phyloP scores from a whole-genome alignment of 2,888 invertebrate genomes.

The Limnephilus rhombicus region DNA sequence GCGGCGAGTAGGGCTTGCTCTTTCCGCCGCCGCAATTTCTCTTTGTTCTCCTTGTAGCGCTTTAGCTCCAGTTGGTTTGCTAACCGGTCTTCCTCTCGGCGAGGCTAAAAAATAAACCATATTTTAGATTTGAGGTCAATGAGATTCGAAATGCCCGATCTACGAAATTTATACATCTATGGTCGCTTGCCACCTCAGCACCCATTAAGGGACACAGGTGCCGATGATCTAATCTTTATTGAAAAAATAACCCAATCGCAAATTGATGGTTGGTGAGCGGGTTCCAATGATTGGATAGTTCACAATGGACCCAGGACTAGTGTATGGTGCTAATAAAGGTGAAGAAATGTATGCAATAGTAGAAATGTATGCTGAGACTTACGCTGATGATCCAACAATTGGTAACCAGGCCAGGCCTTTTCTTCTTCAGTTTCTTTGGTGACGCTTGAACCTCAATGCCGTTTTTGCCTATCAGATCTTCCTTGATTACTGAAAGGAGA shows the following conservation, averaged over 20 bases:
- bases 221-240: too few species aligned
- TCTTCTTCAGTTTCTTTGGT: constrained; percentile 73
- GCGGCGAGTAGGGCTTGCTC: constrained; percentile 71
- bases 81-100: constrained; percentile 87
- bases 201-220: too few species aligned
- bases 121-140: too few species aligned
- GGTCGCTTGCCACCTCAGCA: too few species aligned
- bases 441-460: constrained; percentile 53
- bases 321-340: background rate
- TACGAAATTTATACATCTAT: too few species aligned
- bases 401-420: constrained; percentile 80
- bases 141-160: too few species aligned
- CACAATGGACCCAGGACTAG: too few species aligned
- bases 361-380: constrained; percentile 69
- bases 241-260: too few species aligned
- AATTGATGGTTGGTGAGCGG: too few species aligned
- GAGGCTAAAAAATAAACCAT: constrained; percentile 78
- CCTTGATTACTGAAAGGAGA: constrained; percentile 56
- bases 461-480: constrained; percentile 55
- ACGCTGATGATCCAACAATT: constrained; percentile 80
- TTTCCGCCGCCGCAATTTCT: constrained; percentile 84
- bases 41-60: constrained; percentile 88
- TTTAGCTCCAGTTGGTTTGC: constrained; percentile 84
- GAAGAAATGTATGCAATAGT: background rate
- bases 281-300: too few species aligned